These are phyloP conservation scores for Diogma glabrata DNA, from an alignment of 2,888 invertebrate species.

Conservation along the genomic window DNA sequence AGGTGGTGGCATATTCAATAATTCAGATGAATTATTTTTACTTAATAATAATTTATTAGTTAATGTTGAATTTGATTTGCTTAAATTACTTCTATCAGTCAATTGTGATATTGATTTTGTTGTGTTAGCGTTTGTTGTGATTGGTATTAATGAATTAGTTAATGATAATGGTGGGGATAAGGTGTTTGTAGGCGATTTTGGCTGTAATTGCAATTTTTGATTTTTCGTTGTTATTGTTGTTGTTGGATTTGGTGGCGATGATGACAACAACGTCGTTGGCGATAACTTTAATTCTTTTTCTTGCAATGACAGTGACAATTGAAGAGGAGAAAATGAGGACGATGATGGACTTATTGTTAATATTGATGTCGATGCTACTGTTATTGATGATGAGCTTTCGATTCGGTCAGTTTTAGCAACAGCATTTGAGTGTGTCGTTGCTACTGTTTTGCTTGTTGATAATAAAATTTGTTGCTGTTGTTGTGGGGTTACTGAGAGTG, in stretches of 20 bases:
- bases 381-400: conserved; percentile 10
- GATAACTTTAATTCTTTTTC: background rate
- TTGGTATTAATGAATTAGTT: background rate
- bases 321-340: background rate
- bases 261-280: conserved; percentile 7
- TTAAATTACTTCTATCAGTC: background rate
- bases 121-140: conserved; percentile 6
- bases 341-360: background rate
- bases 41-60: background rate
- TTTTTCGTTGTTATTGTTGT: conserved; percentile 9
- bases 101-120: too few species aligned
- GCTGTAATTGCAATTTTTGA: background rate
- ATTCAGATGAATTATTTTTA: conserved; percentile 3
- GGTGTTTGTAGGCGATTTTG: conserved; percentile 7
- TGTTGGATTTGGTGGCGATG: conserved; percentile 10
- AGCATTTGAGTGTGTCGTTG: background rate
- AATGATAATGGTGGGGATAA: conserved; percentile 9
- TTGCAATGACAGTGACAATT: background rate
- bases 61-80: background rate
- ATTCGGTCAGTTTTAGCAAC: background rate
- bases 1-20: conserved; percentile 37
- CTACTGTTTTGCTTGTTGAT: background rate
- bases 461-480: background rate
- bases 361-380: conserved; percentile 6
- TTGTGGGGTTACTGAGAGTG: conserved; percentile 11